Evolutionary conservation across 2,888 invertebrate species (phyloP).

Genomic region (Lochmaea crataegi): DNA sequence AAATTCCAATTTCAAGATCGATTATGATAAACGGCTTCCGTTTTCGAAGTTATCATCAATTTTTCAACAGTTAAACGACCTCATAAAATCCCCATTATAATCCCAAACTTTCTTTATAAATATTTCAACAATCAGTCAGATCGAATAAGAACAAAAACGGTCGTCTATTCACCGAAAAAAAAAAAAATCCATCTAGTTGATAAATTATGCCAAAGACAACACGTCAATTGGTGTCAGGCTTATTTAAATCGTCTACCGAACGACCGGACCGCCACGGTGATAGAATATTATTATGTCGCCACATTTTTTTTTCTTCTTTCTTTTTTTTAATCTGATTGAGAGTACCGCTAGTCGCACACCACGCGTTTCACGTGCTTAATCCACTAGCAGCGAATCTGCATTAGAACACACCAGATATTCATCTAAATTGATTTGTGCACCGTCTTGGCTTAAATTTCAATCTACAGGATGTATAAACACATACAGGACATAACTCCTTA

Average conservation of each 20-base stretch:
- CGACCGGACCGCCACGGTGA: slow-evolving; percentile 12
- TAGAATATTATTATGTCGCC: slow-evolving; percentile 26
- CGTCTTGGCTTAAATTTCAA: background rate
- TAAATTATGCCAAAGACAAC: slow-evolving; percentile 24
- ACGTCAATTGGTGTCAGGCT: slow-evolving; percentile 21
- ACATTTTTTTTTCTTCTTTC: background rate
- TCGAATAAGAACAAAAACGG: background rate
- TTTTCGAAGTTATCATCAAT: too few species aligned
- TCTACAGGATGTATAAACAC: background rate
- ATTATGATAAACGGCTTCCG: too few species aligned
- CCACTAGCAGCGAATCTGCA: slow-evolving; percentile 18
- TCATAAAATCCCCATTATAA: background rate
- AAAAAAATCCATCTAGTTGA: slow-evolving; percentile 20
- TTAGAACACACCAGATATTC: slow-evolving; percentile 16
- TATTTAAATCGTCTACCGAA: slow-evolving; percentile 12
- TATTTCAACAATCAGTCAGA: slow-evolving; percentile 9
- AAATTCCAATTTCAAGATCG: too few species aligned
- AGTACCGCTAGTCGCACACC: slow-evolving; percentile 14
- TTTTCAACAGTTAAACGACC: too few species aligned
- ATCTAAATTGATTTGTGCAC: slow-evolving; percentile 26
- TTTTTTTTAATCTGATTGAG: slow-evolving; percentile 21
- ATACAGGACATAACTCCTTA: too few species aligned
- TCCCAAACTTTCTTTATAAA: background rate
- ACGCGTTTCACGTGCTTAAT: background rate
- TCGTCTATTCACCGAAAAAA: background rate